Percentiles rank a stretch among this genome's conserved stretches.
Evolutionary conservation across 1,140 invertebrate genomes (phyloP).

Genomic region (Ips nitidus): DNA sequence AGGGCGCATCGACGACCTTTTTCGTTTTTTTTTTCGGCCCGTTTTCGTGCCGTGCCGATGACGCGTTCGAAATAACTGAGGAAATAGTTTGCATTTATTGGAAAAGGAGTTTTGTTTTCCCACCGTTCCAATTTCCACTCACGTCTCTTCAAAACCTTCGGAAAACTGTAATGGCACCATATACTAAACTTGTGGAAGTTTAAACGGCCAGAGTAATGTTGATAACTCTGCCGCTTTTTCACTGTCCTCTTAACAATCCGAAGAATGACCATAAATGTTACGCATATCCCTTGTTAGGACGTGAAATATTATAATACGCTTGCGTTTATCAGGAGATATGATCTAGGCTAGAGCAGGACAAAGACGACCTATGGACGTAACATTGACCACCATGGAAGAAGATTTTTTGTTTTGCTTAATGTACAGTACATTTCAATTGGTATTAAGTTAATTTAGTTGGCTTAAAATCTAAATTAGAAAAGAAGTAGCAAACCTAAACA

Average conservation of each 20-base stretch:
- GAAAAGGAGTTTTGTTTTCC: not conserved
- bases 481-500: too few relatives aligned
- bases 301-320: slow-evolving; percentile 18
- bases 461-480: too few relatives aligned
- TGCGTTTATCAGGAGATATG: slow-evolving; percentile 17
- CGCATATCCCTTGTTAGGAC: slow-evolving; percentile 17
- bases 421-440: too few relatives aligned
- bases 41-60: not conserved
- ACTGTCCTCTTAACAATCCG: slow-evolving; percentile 12
- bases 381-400: not conserved
- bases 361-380: slow-evolving; percentile 5
- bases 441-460: too few relatives aligned
- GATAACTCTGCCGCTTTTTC: slow-evolving; percentile 9
- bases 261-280: slow-evolving; percentile 18
- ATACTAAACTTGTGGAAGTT: not conserved
- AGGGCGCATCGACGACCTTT: slow-evolving; percentile 10
- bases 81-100: slow-evolving; percentile 20
- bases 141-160: too few relatives aligned
- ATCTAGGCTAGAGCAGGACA: slow-evolving; percentile 10
- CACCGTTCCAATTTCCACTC: not conserved
- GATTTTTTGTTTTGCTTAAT: too few relatives aligned
- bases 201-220: not conserved
- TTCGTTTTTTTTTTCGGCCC: not conserved
- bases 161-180: too few relatives aligned
- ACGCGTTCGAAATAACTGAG: slow-evolving; percentile 19